Base-by-base conservation (phyloP, 2,888 invertebrate genomes). In the Nomada flava region DNA sequence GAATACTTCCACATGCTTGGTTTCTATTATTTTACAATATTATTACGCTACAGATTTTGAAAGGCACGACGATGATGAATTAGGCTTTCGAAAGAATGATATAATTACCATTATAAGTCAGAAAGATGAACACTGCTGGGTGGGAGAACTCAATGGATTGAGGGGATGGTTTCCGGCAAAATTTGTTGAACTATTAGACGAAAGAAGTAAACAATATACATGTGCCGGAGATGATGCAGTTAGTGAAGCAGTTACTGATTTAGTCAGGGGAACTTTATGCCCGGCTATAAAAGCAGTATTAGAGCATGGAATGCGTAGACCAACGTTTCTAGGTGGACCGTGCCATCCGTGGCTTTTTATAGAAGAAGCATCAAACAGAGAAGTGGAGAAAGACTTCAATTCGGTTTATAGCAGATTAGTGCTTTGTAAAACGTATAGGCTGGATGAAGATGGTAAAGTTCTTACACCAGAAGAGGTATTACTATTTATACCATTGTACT, bases 291-390 rank as follows among this genome's bases (percentile, higher is more conserved):
- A 99, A 94, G 97, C 98, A 91, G 98, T 99, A 68, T 95, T 99
- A 73, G 97, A 98, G 91, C 98, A 99, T 94, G 99, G 99, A 74
- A 98, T 99, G 96, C 98, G 97, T 92, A 96, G 97, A 87, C 98
- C 99, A 3, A 96, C 97, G 87, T 97, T 99, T 92, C 85, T 93
- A 94, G 98, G 98, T 80, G 98, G 98, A 2, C 97, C 98, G 2
- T 98, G 98, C 92, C 99, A 99, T 94, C 99, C 99, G 0, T 99
- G 99, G 99, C 95, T 99, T 44, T 99, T 99, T 93, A 98, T 99
- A 90, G 99, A 99, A 95, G 99, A 99, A 95, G 98, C 99, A 42
- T 98, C 99, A 9, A 98, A 97, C 53, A 96, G 98, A 92, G 99
- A 99, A 94, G 99, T 99, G 52, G 99, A 99, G 94, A 98, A 98